Percentiles rank a stretch among this genome's conserved stretches.
phyloP scores from a whole-genome alignment of 2,113 vertebrate genomes.

The Ictidomys tridecemlineatus region DNA sequence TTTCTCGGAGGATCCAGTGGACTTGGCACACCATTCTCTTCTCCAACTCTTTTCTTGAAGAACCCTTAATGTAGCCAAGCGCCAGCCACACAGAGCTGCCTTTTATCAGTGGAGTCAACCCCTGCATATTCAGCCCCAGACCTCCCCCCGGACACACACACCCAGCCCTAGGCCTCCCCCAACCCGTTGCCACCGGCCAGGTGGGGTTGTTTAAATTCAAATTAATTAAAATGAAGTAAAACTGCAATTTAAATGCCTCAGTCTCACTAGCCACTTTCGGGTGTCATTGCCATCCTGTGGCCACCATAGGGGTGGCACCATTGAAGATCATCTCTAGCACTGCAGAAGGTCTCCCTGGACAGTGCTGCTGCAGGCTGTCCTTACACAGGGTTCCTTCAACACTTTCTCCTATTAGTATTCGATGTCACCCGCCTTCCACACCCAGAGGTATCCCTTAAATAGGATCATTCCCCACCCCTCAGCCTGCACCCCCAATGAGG shows the following conservation, averaged over 20 bases:
- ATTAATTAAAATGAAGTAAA: background rate
- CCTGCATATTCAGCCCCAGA: background rate
- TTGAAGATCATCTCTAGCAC: accelerated
- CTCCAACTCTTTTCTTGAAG: background rate
- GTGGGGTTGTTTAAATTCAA: background rate
- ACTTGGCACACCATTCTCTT: accelerated
- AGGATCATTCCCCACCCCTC: too few relatives aligned
- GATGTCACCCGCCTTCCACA: accelerated
- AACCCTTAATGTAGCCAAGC: background rate
- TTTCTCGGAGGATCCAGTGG: background rate
- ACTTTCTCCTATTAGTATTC: background rate
- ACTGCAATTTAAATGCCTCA: background rate
- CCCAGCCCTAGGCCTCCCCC: background rate
- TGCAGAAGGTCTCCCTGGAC: background rate
- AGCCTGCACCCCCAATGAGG: accelerated
- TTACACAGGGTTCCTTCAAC: accelerated
- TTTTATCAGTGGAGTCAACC: background rate
- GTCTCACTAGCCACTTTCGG: background rate
- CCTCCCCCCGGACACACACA: background rate
- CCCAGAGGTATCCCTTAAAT: background rate
- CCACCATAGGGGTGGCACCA: background rate
- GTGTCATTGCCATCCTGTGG: background rate
- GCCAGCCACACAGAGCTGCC: background rate
- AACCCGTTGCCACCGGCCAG: background rate
- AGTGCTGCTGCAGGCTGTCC: background rate